Base-by-base conservation (phyloP, 2,888 invertebrate genomes). In the Hyalella azteca region DNA sequence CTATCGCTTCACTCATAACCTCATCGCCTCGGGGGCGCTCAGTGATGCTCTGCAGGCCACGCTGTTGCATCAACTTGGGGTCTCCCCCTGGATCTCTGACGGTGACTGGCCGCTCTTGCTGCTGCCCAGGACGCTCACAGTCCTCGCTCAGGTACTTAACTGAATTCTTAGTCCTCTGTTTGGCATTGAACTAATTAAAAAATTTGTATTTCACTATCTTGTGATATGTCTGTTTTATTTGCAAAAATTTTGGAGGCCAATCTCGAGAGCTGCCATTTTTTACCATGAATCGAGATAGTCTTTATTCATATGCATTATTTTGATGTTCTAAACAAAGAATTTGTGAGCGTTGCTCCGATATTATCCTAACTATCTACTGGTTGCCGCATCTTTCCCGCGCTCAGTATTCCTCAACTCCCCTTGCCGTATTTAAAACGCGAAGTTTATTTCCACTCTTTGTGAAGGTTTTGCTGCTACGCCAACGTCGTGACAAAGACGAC, bases 1-100 rank as follows among this genome's bases (percentile, higher is more conserved):
- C 45, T 93, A 94, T 79, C 92, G 93, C 75, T 94, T 95, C 87
- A 91, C 94, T 73, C 94, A 94, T 88, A 94, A 94, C 88, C 89
- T 95, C 83, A 90, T 95, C 76, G 93, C 94, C 0, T 91, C 92
- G 77, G 91, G 91, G 84, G 90, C 92, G 78, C 88, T 95, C 50
- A 91, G 90, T 81, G 92, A 92, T 86, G 89, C 90, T 26, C 87
- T 94, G 26, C 93, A 94, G 89, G 92, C 93, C 26, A 91, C 91
- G 77, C 89, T 95, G 45, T 88, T 95, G 79, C 90, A 91, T 83
- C 93, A 94, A 87, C 89, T 95, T 49, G 92, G 93, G 1, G 93
- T 95, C 0, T 93, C 92, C 82, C 93, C 93, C 0, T 92, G 39
- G 84, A 84, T 45, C 19, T 77, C 79, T 3, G 84, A 83, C 50